These are phyloP conservation scores for Pangasius djambal DNA, from an alignment of 2,797 vertebrate genomes.

Conservation along the genomic window DNA sequence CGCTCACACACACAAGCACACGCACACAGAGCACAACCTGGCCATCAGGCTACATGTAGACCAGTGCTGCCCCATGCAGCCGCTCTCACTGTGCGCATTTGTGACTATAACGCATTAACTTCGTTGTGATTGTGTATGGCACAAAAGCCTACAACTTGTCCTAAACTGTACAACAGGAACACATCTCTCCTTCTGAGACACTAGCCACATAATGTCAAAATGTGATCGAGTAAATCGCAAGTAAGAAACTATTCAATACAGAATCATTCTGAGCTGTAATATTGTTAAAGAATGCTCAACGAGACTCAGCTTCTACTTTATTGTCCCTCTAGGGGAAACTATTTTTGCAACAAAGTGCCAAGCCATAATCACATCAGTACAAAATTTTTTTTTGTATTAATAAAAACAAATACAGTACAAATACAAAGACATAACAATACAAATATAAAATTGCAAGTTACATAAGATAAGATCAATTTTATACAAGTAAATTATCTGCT, in stretches of 20 bases:
- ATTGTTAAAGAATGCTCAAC: not conserved
- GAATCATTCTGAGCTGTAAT: not conserved
- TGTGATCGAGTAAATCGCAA: not conserved
- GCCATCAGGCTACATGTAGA: conserved; percentile 19
- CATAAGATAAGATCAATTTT: too few relatives aligned
- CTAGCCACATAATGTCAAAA: not conserved
- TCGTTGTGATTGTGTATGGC: not conserved
- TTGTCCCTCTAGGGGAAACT: too few relatives aligned
- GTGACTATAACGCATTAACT: too few relatives aligned
- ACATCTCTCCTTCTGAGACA: not conserved
- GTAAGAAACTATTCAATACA: not conserved
- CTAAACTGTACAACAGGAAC: not conserved
- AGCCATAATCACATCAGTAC: too few relatives aligned
- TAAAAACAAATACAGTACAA: too few relatives aligned
- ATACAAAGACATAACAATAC: too few relatives aligned
- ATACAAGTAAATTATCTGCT: too few relatives aligned
- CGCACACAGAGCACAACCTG: conserved; percentile 31
- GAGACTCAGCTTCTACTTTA: too few relatives aligned
- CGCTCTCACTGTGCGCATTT: not conserved
- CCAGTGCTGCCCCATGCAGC: conserved; percentile 25
- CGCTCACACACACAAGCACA: conserved; percentile 28
- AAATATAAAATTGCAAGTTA: too few relatives aligned
- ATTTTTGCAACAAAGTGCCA: too few relatives aligned
- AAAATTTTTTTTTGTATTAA: too few relatives aligned
- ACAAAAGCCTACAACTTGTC: not conserved